A percentile compares a stretch with the other conserved stretches of the same genome.
Evolutionary conservation across 2,797 vertebrate species (phyloP).

Genomic region (Bufotes viridis): DNA sequence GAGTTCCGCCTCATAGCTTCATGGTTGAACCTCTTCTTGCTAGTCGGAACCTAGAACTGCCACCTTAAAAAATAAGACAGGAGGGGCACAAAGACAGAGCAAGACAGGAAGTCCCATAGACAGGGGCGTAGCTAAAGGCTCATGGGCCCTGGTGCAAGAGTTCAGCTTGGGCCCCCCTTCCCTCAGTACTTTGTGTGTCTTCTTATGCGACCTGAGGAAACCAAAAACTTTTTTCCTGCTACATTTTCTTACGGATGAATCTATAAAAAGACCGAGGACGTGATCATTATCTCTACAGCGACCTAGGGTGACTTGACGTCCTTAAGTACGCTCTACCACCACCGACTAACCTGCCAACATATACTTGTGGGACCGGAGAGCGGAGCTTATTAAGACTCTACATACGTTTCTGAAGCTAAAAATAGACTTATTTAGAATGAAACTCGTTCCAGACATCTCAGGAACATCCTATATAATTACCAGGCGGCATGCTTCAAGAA

Average conservation of each 20-base stretch:
- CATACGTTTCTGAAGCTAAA: not conserved
- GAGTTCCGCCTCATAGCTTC: too few relatives aligned
- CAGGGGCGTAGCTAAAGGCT: too few relatives aligned
- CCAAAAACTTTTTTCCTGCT: not conserved
- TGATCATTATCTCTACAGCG: conserved; percentile 2
- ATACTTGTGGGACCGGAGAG: conserved; percentile 11
- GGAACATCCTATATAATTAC: conserved; percentile 10
- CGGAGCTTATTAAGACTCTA: not conserved
- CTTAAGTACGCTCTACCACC: not conserved
- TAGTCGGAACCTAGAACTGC: too few relatives aligned
- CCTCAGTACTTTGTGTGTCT: too few relatives aligned
- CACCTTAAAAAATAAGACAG: too few relatives aligned
- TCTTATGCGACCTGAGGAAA: not conserved
- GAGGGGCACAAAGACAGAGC: too few relatives aligned
- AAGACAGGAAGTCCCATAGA: too few relatives aligned
- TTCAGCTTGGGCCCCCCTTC: too few relatives aligned
- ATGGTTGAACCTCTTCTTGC: too few relatives aligned
- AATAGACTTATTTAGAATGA: conserved; percentile 2
- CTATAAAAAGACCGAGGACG: conserved; percentile 2
- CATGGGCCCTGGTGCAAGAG: too few relatives aligned
- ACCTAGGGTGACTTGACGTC: conserved; percentile 6
- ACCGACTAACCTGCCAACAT: conserved; percentile 14
- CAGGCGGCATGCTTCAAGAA: not conserved
- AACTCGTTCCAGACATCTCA: not conserved
- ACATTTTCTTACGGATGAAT: not conserved